A percentile compares a stretch with the other conserved stretches of the same genome.
phyloP scores from a whole-genome alignment of 1,140 invertebrate species.

The Cheumatopsyche charites region DNA sequence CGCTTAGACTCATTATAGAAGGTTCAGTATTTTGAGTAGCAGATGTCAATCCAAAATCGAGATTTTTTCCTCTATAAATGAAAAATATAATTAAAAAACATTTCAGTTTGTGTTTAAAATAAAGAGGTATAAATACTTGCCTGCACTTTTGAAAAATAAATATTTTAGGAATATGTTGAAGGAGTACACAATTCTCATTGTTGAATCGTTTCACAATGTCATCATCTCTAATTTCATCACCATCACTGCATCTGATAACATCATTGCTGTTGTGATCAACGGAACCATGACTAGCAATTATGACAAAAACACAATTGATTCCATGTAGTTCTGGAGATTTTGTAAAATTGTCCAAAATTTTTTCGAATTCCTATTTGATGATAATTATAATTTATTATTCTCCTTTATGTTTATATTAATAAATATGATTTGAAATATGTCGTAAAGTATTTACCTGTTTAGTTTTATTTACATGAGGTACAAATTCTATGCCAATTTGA shows the following conservation, averaged over 20 bases:
- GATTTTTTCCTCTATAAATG: conserved; percentile 48
- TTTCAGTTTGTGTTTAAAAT: too few species aligned
- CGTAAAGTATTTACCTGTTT: conserved; percentile 52
- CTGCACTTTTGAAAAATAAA: too few species aligned
- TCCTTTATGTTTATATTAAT: background rate
- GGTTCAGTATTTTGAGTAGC: too few species aligned
- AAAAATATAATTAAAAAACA: background rate
- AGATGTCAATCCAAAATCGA: conserved; percentile 49
- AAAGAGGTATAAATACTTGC: too few species aligned
- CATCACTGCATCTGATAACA: conserved; percentile 59
- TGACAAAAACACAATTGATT: conserved; percentile 56
- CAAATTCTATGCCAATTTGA: conserved; percentile 56
- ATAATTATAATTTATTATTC: background rate
- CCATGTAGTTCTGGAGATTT: conserved; percentile 35
- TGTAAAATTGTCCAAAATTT: conserved; percentile 30
- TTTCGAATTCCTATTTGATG: conserved; percentile 32
- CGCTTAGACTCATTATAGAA: background rate
- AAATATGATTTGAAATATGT: conserved; percentile 15
- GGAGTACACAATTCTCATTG: conserved; percentile 62
- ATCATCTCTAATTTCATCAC: conserved; percentile 53
- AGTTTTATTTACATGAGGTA: conserved; percentile 53
- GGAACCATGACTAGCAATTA: conserved; percentile 58
- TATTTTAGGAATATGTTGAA: conserved; percentile 63
- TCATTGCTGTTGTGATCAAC: conserved; percentile 51
- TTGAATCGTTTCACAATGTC: conserved; percentile 68